Conservation (phyloP, 2,113 vertebrate genomes). For the Dicrurus megarhynchus region DNA sequence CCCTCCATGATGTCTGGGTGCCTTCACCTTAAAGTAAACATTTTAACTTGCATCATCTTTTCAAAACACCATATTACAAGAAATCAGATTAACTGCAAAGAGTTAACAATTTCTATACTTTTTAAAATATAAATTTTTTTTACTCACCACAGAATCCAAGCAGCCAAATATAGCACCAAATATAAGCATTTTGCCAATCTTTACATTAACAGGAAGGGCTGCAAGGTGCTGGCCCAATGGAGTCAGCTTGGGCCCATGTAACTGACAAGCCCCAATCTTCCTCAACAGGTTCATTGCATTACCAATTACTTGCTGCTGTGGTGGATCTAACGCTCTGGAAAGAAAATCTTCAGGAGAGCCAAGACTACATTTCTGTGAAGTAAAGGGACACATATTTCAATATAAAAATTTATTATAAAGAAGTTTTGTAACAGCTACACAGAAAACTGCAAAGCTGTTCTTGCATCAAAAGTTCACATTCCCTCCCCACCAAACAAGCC, state of each 20-base stretch:
- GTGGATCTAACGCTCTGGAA: conserved; percentile 86
- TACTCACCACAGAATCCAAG: conserved; percentile 90
- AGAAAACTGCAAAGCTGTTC: background rate
- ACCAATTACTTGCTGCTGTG: conserved; percentile 91
- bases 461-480: background rate
- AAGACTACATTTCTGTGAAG: conserved; percentile 88
- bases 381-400: background rate
- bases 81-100: background rate
- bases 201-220: conserved; percentile 92
- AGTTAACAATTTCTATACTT: background rate
- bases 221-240: conserved; percentile 94
- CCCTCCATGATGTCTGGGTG: background rate
- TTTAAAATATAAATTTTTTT: background rate
- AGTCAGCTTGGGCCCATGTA: conserved; percentile 80
- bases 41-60: background rate
- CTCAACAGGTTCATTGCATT: conserved; percentile 90
- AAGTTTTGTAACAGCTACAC: background rate
- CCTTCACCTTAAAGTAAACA: background rate
- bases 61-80: background rate
- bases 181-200: conserved; percentile 99
- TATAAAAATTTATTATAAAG: background rate
- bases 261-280: conserved; percentile 91
- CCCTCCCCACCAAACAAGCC: background rate
- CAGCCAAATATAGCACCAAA: conserved; percentile 96
- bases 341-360: conserved; percentile 95